phyloP scores from a whole-genome alignment of 2,888 invertebrate genomes.

The Anticlea derivata region DNA sequence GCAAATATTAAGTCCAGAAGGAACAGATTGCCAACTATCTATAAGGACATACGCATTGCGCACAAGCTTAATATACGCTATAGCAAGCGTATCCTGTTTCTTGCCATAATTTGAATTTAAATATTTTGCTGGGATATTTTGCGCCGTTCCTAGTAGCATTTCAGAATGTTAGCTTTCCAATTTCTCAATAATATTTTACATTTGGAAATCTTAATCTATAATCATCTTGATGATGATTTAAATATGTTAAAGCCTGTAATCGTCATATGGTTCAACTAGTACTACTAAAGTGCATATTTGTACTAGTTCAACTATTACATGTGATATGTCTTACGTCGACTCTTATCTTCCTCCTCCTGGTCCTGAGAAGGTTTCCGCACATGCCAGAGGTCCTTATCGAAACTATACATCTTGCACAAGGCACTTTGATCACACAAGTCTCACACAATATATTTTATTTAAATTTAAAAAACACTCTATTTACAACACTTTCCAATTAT shows the following conservation, averaged over 20 bases:
- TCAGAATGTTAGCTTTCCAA: too few species aligned
- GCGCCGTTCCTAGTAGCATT: too few species aligned
- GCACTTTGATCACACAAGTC: conserved; percentile 23
- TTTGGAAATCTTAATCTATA: too few species aligned
- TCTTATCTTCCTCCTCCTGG: conserved; percentile 46
- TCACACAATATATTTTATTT: too few species aligned
- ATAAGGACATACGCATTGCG: conserved; percentile 33
- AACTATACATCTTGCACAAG: conserved; percentile 65
- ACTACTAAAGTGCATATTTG: too few species aligned
- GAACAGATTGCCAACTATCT: conserved; percentile 18
- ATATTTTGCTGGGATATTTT: neutral
- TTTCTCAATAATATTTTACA: too few species aligned
- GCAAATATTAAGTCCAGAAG: conserved; percentile 3
- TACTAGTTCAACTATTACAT: neutral
- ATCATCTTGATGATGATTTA: too few species aligned
- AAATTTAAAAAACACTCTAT: too few species aligned
- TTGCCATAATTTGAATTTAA: neutral
- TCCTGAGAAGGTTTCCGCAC: conserved; percentile 61
- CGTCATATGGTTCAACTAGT: too few species aligned
- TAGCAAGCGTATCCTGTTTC: neutral
- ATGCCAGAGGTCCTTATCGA: conserved; percentile 78
- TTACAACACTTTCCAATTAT: conserved; percentile 21
- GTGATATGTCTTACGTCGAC: conserved; percentile 44
- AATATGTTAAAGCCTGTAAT: too few species aligned
- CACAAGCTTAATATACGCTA: conserved; percentile 18